Base-by-base conservation (phyloP, 2,113 vertebrate species). In the Rhynchomys soricoides region DNA sequence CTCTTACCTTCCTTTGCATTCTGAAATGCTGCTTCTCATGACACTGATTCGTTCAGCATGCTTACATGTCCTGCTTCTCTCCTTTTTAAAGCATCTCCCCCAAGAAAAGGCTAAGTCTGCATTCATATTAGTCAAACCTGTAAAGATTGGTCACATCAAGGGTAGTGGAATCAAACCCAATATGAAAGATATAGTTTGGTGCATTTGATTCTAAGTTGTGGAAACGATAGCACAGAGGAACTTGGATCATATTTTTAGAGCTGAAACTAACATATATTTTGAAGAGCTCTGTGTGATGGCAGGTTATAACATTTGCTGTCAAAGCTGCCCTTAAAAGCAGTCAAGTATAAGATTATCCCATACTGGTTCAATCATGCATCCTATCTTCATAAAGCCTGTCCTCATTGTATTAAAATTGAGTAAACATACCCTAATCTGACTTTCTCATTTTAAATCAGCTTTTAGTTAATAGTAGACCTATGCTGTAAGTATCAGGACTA, bases 391-490 rank as follows among this genome's bases (percentile, higher is more conserved):
- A 93, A 91, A 64, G 57, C 92, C 64, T 88, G 37, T 29, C 77
- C 90, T 96, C 66, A 50, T 22, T 91, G 0, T 77, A 68, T 81
- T 79, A 68, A 71, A 48, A 94, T 90, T 71, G 55, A 81, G 48
- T 87, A 71, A 96, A 81, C 90, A 15, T 26, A 48, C 19, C 10
- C 13, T 85, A 79, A 81, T 0, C 13, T 64, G 70, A 94, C 31
- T 19, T 82, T 96, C 10, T 93, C 26, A 29, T 52, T 92, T 91
- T 90, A 64, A 59, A 21, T 74, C 83, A 52, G 48, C 37, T 66
- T 13, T 91, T 93, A 93, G 22, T 91, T 93, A 91, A 90, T 7
- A 87, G 45, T 64, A 45, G 26, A 82, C 74, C 59, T 91, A 86
- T 37, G 71, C 40, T 78, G 78, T 87, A 94, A 90, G 81, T 52